phyloP scores from a whole-genome alignment of 2,888 invertebrate genomes.

The Drosophila recens region DNA sequence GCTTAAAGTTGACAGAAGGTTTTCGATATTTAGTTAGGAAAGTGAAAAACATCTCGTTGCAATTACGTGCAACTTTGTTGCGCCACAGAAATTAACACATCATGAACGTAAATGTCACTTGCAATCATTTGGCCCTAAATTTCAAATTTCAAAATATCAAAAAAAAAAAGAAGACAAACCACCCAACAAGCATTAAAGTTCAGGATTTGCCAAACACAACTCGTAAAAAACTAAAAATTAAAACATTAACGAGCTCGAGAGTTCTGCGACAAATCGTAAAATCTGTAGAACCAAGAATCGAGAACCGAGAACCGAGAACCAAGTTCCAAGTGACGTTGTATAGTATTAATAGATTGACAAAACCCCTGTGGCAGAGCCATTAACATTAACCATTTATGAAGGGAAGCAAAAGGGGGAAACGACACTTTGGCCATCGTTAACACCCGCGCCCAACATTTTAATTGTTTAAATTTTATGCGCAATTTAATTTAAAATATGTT shows the following conservation, averaged over 20 bases:
- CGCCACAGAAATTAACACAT: slow-evolving; percentile 72
- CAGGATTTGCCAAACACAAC: slow-evolving; percentile 71
- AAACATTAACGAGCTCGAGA: slow-evolving; percentile 66
- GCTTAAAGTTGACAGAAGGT: background rate
- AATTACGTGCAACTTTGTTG: slow-evolving; percentile 65
- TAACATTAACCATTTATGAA: slow-evolving; percentile 50
- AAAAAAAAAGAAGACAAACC: slow-evolving; percentile 40
- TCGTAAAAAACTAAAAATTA: slow-evolving; percentile 27
- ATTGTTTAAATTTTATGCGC: slow-evolving; percentile 79
- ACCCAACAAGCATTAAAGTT: slow-evolving; percentile 64
- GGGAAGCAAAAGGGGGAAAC: slow-evolving; percentile 9
- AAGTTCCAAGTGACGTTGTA: slow-evolving; percentile 24
- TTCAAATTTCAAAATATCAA: slow-evolving; percentile 18
- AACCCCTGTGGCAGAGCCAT: slow-evolving; percentile 56
- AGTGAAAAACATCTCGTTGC: background rate
- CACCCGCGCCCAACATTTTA: slow-evolving; percentile 63
- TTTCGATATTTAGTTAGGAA: background rate
- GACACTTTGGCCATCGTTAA: slow-evolving; percentile 55
- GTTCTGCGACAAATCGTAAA: slow-evolving; percentile 63
- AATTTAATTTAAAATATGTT: slow-evolving; percentile 79
- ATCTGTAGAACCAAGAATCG: slow-evolving; percentile 43
- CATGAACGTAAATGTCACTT: slow-evolving; percentile 58
- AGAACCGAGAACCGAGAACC: slow-evolving; percentile 32
- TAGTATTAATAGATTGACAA: slow-evolving; percentile 67
- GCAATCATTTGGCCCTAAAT: slow-evolving; percentile 57